Evolutionary conservation across 2,797 vertebrate species (phyloP).

Genomic region (Carcharodon carcharias): DNA sequence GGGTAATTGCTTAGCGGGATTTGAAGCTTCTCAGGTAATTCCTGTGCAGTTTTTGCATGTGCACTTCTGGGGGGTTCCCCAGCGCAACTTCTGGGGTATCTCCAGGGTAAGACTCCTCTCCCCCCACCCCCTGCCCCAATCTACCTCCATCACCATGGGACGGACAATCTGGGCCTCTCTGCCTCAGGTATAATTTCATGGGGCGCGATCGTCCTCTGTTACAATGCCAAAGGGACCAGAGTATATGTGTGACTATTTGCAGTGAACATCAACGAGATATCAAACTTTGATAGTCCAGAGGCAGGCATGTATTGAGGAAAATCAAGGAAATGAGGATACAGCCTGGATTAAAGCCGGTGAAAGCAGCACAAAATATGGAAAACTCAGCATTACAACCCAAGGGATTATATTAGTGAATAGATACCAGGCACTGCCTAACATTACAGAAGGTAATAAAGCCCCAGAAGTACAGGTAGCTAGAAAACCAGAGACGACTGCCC

Average conservation of each 20-base stretch:
- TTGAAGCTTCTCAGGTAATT: too few relatives aligned
- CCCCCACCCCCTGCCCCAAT: too few relatives aligned
- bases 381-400: neutral
- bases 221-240: neutral
- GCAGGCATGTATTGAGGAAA: neutral
- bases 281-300: neutral
- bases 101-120: too few relatives aligned
- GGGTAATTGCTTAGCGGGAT: too few relatives aligned
- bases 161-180: neutral
- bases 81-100: too few relatives aligned
- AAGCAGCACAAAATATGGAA: neutral
- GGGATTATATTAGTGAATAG: neutral
- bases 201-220: neutral
- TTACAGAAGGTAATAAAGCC: neutral
- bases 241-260: neutral
- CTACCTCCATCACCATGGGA: too few relatives aligned
- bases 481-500: neutral
- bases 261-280: neutral
- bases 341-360: neutral
- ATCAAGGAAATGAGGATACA: neutral
- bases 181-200: neutral
- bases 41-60: too few relatives aligned
- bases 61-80: too few relatives aligned
- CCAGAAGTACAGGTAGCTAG: neutral
- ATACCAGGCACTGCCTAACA: neutral